These are phyloP conservation scores for Heliconius eleuchia DNA, from an alignment of 1,140 invertebrate genomes.

Conservation along the genomic window DNA sequence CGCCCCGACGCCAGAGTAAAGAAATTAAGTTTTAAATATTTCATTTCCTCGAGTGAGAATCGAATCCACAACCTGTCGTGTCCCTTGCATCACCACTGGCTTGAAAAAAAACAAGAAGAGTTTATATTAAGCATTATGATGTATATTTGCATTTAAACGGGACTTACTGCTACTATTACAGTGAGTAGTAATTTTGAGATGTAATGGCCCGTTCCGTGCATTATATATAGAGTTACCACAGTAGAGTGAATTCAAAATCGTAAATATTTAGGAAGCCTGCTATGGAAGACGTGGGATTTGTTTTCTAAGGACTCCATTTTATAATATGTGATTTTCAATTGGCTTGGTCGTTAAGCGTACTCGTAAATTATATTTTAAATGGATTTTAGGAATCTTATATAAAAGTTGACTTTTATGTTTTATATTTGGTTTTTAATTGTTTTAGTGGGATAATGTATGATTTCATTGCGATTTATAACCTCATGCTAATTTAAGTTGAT, in stretches of 20 bases:
- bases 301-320: conserved; percentile 2
- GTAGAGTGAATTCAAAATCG: conserved; percentile 57
- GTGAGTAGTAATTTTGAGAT: conserved; percentile 69
- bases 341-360: background rate
- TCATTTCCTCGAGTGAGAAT: too few relatives aligned
- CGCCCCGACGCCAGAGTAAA: too few relatives aligned
- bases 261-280: conserved; percentile 55
- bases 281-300: conserved; percentile 31
- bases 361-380: conserved; percentile 8
- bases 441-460: background rate
- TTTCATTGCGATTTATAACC: background rate
- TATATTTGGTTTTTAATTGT: background rate
- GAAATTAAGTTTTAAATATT: too few relatives aligned
- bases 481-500: too few relatives aligned
- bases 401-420: conserved; percentile 1
- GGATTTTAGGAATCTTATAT: background rate
- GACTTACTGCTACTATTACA: conserved; percentile 54
- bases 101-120: background rate
- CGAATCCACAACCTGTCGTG: background rate
- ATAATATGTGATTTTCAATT: conserved; percentile 17
- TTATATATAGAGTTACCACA: conserved; percentile 53
- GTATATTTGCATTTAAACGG: conserved; percentile 68
- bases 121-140: conserved; percentile 59
- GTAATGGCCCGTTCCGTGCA: conserved; percentile 64
- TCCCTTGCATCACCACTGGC: too few relatives aligned